Evolutionary conservation across 1,140 invertebrate species (phyloP), one percentile per base, ranked within the genome.

Genomic region (Formica exsecta): DNA sequence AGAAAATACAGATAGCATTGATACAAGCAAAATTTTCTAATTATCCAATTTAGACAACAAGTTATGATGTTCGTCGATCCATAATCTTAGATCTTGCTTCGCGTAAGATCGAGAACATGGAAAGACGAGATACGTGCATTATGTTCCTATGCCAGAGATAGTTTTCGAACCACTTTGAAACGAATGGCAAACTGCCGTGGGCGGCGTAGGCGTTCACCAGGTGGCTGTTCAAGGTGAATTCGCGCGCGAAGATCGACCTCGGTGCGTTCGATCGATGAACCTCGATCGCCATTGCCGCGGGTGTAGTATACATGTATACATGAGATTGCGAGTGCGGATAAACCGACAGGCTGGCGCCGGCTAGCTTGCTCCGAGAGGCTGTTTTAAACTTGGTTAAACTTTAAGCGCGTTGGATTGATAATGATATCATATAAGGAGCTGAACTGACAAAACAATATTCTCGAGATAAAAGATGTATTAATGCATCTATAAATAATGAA

Each of bases 261-360:
- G 51, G 38, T 57, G 59, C 75, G 85, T 87, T 86, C 86, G 88
- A 90, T 77, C 89, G 89, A 90, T 90, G 88, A 90, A 90, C 88
- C 44, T 71, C 64, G 86, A 86, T 90, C 76, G 9, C 29, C 70
- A 79, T 87, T 64, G 54, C 38, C 36, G 84, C 51, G 25, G 25
- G 25, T 44, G 32, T 83, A 36, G 19, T 41, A 19, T 62, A 36
- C 38, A n/a, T 36, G 9, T 41, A 19, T 62, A 36, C 62, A n/a
- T 36, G 13, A 83, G 38, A 74, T 64, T 22, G 65, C 13, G 61
- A 70, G 6, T 44, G 25, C 11, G 38, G 41, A 41, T 66, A n/a
- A 22, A 38, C 16, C 41, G 11, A 29, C 48, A 38, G 44, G 8
- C 70, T 68, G 65, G 70, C 70, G 29, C 32, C 70, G 9, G 32